Percentiles rank a stretch among this genome's conserved stretches.
Evolutionary conservation across 2,888 invertebrate species (phyloP).

Genomic region (Lacanobia oleracea): DNA sequence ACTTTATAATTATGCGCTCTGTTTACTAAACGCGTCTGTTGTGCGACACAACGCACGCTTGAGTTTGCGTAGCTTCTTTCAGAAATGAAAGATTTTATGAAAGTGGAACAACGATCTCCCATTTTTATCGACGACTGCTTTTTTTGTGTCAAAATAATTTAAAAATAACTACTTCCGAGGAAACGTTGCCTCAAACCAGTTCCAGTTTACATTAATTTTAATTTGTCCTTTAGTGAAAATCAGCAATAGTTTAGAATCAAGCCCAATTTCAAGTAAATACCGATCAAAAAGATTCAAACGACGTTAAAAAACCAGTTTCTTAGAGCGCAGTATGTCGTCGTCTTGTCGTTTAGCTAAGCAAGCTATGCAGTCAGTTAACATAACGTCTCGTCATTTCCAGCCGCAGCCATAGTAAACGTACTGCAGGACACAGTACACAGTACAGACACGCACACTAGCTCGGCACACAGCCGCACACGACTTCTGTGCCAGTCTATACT

Average conservation of each 20-base stretch:
- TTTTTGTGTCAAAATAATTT: too few species aligned
- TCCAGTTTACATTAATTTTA: too few species aligned
- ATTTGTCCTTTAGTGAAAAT: background rate
- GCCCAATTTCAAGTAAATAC: background rate
- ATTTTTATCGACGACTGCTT: background rate
- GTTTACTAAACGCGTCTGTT: background rate
- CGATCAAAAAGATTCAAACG: background rate
- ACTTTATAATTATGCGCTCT: constrained; percentile 30
- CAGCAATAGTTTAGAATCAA: background rate
- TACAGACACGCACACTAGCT: background rate
- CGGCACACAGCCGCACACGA: too few species aligned
- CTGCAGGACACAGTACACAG: background rate
- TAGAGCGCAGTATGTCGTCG: background rate
- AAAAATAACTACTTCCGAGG: too few species aligned
- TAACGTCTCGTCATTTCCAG: constrained; percentile 4
- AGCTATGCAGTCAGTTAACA: constrained; percentile 5
- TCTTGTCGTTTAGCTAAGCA: background rate
- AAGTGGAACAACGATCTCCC: background rate
- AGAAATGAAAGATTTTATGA: background rate
- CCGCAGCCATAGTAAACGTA: constrained; percentile 5
- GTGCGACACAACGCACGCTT: constrained; percentile 33
- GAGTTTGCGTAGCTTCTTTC: background rate
- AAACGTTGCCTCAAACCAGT: too few species aligned
- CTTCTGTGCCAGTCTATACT: too few species aligned
- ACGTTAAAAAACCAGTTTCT: background rate